Conservation (phyloP, 1,140 invertebrate species). For the Dendrolimus kikuchii region DNA sequence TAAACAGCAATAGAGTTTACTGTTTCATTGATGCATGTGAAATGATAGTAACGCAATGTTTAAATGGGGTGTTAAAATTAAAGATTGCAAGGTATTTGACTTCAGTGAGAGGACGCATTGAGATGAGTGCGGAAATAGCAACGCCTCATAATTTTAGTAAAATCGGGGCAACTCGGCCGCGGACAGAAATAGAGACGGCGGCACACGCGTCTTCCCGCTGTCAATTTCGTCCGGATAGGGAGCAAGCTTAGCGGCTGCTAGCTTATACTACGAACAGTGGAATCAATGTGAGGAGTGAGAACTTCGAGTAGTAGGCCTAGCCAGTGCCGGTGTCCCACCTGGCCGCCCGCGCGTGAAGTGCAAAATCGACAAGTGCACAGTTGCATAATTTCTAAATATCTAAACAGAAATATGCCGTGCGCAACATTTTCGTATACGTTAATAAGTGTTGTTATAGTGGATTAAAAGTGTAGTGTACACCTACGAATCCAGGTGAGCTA, state of each 20-base stretch:
- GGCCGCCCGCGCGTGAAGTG: constrained; percentile 32
- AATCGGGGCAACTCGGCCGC: constrained; percentile 68
- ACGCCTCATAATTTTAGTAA: constrained; percentile 67
- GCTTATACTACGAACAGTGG: neutral
- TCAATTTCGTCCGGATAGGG: constrained; percentile 68
- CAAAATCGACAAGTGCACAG: constrained; percentile 9
- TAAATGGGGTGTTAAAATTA: neutral
- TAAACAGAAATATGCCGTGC: constrained; percentile 13
- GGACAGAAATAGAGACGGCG: constrained; percentile 61
- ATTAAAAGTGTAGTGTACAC: too few species aligned
- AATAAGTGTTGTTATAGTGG: too few species aligned
- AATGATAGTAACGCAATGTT: neutral
- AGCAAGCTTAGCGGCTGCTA: constrained; percentile 46
- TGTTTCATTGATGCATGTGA: neutral
- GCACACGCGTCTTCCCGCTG: constrained; percentile 59
- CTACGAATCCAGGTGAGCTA: too few species aligned
- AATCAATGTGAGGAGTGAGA: neutral
- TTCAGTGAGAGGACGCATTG: constrained; percentile 37
- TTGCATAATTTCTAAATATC: constrained; percentile 31
- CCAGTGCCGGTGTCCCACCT: constrained; percentile 10
- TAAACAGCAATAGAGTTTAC: too few species aligned
- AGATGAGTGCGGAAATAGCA: constrained; percentile 66
- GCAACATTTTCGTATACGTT: neutral
- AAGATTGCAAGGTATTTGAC: constrained; percentile 38
- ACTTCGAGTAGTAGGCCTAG: constrained; percentile 9